A percentile compares a stretch with the other conserved stretches of the same genome.
Conservation (phyloP, 2,113 vertebrate genomes). For the Myotis brandtii region DNA sequence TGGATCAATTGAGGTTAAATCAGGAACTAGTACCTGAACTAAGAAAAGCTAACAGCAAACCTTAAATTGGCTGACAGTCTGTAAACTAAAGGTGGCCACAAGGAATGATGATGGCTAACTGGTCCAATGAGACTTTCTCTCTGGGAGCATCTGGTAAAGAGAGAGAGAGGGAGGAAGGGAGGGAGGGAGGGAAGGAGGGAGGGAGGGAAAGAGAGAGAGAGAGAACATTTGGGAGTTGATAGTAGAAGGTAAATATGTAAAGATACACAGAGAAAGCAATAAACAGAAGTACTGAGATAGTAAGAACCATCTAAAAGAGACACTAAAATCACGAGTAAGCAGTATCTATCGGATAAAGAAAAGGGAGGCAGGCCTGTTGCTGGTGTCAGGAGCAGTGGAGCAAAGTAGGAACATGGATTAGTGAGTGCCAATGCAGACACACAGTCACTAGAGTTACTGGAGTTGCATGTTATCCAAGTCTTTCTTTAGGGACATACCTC, state of each 20-base stretch:
- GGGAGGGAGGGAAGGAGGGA: background rate
- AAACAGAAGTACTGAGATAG: background rate
- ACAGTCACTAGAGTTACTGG: background rate
- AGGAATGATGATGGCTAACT: background rate
- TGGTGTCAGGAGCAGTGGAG: background rate
- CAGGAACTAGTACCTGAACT: background rate
- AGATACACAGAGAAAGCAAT: background rate
- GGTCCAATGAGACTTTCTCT: background rate
- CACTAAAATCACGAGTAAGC: background rate
- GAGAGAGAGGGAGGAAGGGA: background rate
- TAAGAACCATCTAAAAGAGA: background rate
- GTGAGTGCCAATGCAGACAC: background rate
- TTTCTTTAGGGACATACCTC: background rate
- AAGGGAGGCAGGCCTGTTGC: background rate
- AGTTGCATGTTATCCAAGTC: background rate
- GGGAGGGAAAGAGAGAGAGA: background rate
- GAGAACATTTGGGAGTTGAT: background rate
- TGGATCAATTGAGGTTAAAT: slow-evolving; percentile 41
- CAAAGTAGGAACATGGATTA: background rate
- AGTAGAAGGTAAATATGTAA: background rate
- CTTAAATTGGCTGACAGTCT: background rate
- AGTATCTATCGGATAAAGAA: background rate
- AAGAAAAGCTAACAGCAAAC: background rate
- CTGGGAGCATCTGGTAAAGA: background rate
- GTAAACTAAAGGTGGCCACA: background rate